Evolutionary conservation across 2,113 vertebrate species (phyloP).

Genomic region (Coptodon rendalli): DNA sequence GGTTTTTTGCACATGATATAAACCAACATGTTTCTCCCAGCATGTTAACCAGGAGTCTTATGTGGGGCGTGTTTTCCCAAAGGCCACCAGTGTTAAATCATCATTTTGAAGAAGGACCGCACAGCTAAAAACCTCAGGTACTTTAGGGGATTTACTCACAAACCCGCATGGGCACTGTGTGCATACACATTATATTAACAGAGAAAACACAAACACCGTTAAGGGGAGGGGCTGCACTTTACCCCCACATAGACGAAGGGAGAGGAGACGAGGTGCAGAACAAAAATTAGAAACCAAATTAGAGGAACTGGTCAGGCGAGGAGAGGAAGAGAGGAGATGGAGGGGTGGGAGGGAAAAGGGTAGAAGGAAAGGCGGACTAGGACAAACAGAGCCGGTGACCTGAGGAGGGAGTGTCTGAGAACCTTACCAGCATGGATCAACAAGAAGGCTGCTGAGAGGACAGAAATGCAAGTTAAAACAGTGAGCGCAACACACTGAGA

Average conservation of each 20-base stretch:
- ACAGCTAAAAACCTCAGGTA: slow-evolving; percentile 7
- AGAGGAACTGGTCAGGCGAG: slow-evolving; percentile 66
- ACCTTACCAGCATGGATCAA: slow-evolving; percentile 56
- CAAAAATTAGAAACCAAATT: slow-evolving; percentile 71
- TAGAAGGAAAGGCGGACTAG: slow-evolving; percentile 40
- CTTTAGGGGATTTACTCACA: slow-evolving; percentile 51
- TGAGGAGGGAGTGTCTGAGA: slow-evolving; percentile 62
- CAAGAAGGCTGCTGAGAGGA: slow-evolving; percentile 62
- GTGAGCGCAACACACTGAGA: background rate
- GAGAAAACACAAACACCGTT: slow-evolving; percentile 41
- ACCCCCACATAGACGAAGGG: slow-evolving; percentile 49
- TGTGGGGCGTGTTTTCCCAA: slow-evolving; percentile 16
- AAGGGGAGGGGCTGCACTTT: slow-evolving; percentile 41
- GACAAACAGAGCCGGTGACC: slow-evolving; percentile 60
- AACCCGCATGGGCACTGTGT: background rate
- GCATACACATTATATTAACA: background rate
- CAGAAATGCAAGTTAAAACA: slow-evolving; percentile 46
- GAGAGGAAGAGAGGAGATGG: slow-evolving; percentile 35
- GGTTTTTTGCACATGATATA: background rate
- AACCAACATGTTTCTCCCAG: background rate
- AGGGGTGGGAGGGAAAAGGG: background rate
- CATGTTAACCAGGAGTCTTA: background rate
- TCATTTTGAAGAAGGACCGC: slow-evolving; percentile 17
- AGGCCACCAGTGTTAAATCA: slow-evolving; percentile 40
- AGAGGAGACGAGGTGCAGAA: slow-evolving; percentile 54